Evolutionary conservation across 2,797 vertebrate species (phyloP).

Genomic region (Bradypus variegatus): DNA sequence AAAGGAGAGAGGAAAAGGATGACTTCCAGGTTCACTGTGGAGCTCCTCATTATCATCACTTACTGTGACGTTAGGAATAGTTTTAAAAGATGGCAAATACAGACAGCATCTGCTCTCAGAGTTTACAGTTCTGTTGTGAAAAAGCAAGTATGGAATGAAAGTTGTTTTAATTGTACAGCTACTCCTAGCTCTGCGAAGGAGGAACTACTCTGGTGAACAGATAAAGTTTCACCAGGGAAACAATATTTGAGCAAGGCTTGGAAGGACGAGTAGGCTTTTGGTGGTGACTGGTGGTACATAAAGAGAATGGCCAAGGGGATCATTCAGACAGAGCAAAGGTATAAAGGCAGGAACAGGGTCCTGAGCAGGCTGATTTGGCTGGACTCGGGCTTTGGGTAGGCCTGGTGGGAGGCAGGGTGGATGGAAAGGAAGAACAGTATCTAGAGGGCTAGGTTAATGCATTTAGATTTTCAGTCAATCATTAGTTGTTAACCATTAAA

Average conservation of each 20-base stretch:
- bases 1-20: background rate
- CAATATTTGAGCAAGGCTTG: background rate
- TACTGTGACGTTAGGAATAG: background rate
- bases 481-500: background rate
- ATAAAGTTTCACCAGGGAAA: background rate
- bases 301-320: background rate
- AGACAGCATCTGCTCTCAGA: background rate
- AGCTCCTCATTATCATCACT: background rate
- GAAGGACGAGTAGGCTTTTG: background rate
- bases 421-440: background rate
- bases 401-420: no score
- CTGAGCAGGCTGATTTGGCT: background rate
- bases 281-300: fast-evolving
- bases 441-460: background rate
- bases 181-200: background rate
- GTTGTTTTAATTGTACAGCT: background rate
- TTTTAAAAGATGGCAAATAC: background rate
- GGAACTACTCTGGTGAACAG: no score
- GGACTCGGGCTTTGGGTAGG: background rate
- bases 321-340: background rate
- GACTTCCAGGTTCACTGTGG: background rate
- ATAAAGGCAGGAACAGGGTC: no score
- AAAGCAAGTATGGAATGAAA: background rate
- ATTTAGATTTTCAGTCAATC: background rate
- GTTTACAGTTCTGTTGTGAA: background rate